A percentile compares a stretch with the other conserved stretches of the same genome.
These are phyloP conservation scores for Anastrepha obliqua DNA, from an alignment of 1,140 invertebrate genomes.

Conservation along the genomic window DNA sequence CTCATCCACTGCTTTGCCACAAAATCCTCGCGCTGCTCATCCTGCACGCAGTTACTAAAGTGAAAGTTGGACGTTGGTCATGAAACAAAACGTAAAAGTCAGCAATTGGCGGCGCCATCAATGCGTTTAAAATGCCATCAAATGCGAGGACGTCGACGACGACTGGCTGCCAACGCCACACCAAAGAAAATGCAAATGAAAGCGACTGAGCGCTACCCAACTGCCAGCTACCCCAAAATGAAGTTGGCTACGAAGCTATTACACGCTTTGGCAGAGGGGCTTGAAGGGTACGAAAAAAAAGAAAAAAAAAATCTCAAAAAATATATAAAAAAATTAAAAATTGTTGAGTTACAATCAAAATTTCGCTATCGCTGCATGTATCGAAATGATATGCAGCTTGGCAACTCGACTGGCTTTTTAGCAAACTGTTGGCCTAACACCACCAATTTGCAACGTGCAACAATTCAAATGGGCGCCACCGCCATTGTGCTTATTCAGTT, in stretches of 20 bases:
- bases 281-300: background rate
- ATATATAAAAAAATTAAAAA: background rate
- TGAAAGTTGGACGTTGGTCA: background rate
- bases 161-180: background rate
- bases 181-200: background rate
- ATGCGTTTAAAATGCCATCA: background rate
- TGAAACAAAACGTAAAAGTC: background rate
- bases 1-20: background rate
- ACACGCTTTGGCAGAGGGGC: background rate
- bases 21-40: too few relatives aligned
- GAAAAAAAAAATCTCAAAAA: too few relatives aligned
- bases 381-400: background rate
- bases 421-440: background rate
- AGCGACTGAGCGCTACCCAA: background rate
- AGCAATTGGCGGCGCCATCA: background rate
- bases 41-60: background rate
- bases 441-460: conserved; percentile 61
- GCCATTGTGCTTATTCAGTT: conserved; percentile 16
- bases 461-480: conserved; percentile 68
- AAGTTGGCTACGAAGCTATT: background rate
- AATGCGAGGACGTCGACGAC: background rate
- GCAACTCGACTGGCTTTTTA: background rate
- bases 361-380: background rate
- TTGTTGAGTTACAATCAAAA: background rate
- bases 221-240: background rate